These are phyloP conservation scores for Chrysolina oricalcia DNA, from an alignment of 2,888 invertebrate species.

Conservation along the genomic window DNA sequence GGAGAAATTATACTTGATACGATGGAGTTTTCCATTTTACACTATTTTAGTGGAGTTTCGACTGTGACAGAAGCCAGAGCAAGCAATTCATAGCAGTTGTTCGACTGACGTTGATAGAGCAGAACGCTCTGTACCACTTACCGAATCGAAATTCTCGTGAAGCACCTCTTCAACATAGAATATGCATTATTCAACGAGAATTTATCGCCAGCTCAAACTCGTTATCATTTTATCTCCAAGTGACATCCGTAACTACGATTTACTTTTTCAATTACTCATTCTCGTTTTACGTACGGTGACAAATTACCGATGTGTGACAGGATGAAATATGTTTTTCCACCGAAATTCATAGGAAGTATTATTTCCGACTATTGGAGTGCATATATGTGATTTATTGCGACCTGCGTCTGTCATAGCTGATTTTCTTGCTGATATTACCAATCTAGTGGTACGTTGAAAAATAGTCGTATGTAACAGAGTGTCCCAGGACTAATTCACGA, in stretches of 20 bases:
- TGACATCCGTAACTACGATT: conserved; percentile 19
- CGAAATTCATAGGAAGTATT: conserved; percentile 34
- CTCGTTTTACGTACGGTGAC: conserved; percentile 33
- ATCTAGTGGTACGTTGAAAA: too few species aligned
- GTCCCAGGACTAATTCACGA: background rate
- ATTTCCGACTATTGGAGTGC: conserved; percentile 33
- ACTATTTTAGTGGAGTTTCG: background rate
- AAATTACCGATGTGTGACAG: conserved; percentile 36
- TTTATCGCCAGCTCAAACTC: conserved; percentile 22
- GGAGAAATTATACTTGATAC: too few species aligned
- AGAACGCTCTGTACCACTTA: conserved; percentile 10
- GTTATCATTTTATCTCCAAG: conserved; percentile 17
- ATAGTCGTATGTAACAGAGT: too few species aligned
- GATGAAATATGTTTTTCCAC: conserved; percentile 34
- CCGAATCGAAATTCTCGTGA: conserved; percentile 3
- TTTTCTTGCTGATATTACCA: conserved; percentile 1
- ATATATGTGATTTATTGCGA: conserved; percentile 28
- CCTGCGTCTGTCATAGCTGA: background rate
- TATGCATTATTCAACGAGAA: conserved; percentile 19
- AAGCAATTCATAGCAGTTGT: background rate
- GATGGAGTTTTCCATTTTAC: too few species aligned
- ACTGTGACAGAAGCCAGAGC: background rate
- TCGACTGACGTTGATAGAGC: background rate
- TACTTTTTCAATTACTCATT: conserved; percentile 35
- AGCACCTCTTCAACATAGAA: conserved; percentile 2